Conservation (phyloP, 35 echinoderm and acorn worm species). For the Apostichopus parvimensis region DNA sequence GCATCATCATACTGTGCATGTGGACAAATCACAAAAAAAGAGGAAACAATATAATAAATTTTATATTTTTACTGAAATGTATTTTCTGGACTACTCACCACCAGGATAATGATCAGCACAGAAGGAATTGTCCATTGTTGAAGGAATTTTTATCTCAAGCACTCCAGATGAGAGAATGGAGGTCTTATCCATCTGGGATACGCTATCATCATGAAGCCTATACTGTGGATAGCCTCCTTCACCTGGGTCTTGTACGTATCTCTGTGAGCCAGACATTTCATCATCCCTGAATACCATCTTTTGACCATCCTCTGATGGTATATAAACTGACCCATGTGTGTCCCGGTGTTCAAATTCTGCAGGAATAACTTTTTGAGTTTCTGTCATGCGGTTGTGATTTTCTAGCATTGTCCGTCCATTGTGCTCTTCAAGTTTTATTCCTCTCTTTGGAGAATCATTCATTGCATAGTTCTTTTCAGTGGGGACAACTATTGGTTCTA, state of each 20-base stretch:
- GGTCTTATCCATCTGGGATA: background rate
- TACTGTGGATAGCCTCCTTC: background rate
- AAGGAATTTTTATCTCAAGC: constrained; percentile 13
- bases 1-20: too few relatives aligned
- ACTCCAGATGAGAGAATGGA: constrained; percentile 16
- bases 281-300: background rate
- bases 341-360: too few relatives aligned
- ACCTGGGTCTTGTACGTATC: background rate
- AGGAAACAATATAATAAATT: too few relatives aligned
- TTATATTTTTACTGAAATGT: too few relatives aligned
- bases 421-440: background rate
- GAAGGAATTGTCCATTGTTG: background rate
- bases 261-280: background rate
- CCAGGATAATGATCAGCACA: background rate
- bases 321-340: background rate
- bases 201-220: background rate
- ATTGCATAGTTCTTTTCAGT: background rate
- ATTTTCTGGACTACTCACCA: constrained; percentile 1
- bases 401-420: background rate
- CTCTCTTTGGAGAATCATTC: background rate
- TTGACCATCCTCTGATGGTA: background rate
- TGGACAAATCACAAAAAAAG: too few relatives aligned
- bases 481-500: background rate
- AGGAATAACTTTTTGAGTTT: background rate
- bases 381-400: too few relatives aligned